Conservation (phyloP, 1,140 invertebrate species). For the Andrena cerasifolii region DNA sequence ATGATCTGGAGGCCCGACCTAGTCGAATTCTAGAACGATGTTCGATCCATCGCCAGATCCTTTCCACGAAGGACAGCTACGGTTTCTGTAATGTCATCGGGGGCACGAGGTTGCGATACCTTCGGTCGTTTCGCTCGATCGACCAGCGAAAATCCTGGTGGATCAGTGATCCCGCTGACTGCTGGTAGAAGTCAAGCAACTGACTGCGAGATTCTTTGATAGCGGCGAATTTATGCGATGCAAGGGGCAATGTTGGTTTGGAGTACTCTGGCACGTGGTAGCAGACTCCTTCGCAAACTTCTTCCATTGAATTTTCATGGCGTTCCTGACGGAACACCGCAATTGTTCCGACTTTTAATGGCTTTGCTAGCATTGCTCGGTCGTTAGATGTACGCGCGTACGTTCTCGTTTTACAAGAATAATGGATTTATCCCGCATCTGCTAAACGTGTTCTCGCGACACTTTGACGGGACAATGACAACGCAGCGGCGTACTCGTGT, state of each 20-base stretch:
- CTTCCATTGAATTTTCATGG: too few species aligned
- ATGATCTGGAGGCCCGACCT: slow-evolving; percentile 52
- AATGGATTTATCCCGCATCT: slow-evolving; percentile 37
- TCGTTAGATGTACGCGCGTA: too few species aligned
- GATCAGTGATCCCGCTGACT: too few species aligned
- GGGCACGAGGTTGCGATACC: not conserved
- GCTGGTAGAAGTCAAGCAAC: too few species aligned
- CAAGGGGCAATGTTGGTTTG: too few species aligned
- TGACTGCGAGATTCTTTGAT: too few species aligned
- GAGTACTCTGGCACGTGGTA: too few species aligned
- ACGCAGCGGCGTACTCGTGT: slow-evolving; percentile 11
- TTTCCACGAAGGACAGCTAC: slow-evolving; percentile 5
- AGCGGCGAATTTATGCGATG: not conserved
- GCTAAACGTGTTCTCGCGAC: slow-evolving; percentile 1
- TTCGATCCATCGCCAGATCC: slow-evolving; percentile 28
- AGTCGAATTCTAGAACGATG: slow-evolving; percentile 56
- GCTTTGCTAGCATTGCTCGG: too few species aligned
- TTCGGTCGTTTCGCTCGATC: not conserved
- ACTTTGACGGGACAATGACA: slow-evolving; percentile 33
- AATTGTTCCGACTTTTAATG: too few species aligned
- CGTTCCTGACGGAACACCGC: too few species aligned
- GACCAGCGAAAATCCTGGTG: too few species aligned
- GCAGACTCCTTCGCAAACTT: too few species aligned
- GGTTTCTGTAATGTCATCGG: slow-evolving; percentile 1
- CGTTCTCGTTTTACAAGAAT: not conserved